A percentile compares a stretch with the other conserved stretches of the same genome.
Conservation (phyloP, 2,797 vertebrate species). For the Psittacula echo region DNA sequence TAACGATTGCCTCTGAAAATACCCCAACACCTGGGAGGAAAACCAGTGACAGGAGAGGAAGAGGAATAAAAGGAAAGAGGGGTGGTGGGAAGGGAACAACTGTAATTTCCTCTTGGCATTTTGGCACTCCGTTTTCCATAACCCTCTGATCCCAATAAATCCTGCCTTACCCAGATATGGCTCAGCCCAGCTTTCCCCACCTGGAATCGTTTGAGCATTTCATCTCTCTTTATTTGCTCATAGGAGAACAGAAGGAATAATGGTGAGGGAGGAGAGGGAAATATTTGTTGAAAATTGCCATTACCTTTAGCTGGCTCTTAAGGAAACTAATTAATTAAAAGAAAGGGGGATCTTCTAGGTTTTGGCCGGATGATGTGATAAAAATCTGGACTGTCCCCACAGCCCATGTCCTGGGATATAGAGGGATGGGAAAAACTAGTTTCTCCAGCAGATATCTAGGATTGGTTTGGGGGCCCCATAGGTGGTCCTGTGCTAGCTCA, state of each 20-base stretch:
- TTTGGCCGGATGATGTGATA: background rate
- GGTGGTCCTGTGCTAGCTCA: too few relatives aligned
- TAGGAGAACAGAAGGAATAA: background rate
- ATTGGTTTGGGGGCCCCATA: background rate
- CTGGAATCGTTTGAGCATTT: background rate
- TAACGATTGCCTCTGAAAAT: slow-evolving; percentile 47
- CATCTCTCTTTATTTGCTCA: background rate
- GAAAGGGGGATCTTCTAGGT: background rate
- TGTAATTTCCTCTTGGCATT: background rate
- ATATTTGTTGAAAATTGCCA: background rate
- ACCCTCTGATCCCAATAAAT: background rate
- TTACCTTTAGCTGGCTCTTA: background rate
- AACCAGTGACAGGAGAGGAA: background rate
- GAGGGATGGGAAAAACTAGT: background rate
- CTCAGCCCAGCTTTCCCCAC: background rate
- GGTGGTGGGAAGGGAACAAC: background rate
- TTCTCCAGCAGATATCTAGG: background rate
- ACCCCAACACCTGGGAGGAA: slow-evolving; percentile 29
- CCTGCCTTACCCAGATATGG: background rate
- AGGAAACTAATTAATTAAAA: background rate
- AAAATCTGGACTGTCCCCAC: background rate
- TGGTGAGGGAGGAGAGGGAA: background rate
- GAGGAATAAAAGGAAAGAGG: background rate
- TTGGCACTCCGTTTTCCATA: background rate
- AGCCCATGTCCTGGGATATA: background rate